Percentiles rank a stretch among this genome's conserved stretches.
phyloP scores from a whole-genome alignment of 2,888 invertebrate genomes.

The Branchipolynoe longqiensis region DNA sequence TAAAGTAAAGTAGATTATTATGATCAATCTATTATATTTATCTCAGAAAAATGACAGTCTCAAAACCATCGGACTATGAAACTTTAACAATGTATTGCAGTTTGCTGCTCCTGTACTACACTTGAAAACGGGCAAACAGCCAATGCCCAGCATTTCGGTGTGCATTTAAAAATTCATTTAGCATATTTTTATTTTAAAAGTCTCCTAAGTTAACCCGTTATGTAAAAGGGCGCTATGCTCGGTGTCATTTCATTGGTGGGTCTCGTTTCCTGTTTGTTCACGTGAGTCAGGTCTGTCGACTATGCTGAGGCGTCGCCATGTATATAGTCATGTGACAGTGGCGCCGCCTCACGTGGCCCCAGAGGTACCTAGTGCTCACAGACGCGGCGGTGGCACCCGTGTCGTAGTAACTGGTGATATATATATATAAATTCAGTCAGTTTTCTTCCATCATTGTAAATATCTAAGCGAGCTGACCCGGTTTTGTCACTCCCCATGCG shows the following conservation, averaged over 20 bases:
- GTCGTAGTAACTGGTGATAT: not conserved
- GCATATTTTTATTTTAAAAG: no score
- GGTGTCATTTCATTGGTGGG: not conserved
- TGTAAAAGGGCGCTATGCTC: not conserved
- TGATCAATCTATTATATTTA: no score
- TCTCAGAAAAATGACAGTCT: no score
- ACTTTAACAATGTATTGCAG: no score
- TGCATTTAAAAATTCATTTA: no score
- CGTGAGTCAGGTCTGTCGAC: not conserved
- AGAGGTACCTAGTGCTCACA: not conserved
- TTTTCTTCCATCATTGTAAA: constrained; percentile 37
- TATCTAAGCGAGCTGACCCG: not conserved
- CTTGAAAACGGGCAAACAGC: no score
- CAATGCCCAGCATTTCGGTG: no score
- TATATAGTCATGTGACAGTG: not conserved
- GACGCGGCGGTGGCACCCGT: not conserved
- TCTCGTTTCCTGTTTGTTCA: not conserved
- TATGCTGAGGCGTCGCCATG: no score
- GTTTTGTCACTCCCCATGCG: not conserved
- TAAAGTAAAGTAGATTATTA: no score
- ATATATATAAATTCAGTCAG: not conserved
- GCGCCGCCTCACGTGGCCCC: not conserved
- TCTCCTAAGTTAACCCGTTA: no score
- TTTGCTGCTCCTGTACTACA: no score
- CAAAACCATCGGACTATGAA: no score